Evolutionary conservation across 2,797 vertebrate species (phyloP), one percentile per base, ranked within the genome.

Genomic region (Euthynnus affinis): DNA sequence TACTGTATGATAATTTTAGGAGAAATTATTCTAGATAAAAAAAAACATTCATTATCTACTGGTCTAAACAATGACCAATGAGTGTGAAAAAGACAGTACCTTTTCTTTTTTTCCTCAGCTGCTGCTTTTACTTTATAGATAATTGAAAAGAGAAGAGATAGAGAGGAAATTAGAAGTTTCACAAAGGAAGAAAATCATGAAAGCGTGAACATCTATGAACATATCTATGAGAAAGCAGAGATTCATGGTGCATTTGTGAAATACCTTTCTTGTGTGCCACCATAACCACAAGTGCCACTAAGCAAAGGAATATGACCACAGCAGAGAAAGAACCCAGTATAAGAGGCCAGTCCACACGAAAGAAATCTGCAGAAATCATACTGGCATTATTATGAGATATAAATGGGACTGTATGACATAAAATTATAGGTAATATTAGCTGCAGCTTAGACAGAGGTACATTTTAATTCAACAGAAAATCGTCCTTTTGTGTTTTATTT

Each of bases 291-390:
- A 93, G 48, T 0, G 58, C 69, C 17, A 91, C 44, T 2, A 86
- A 86, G 23, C 82, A 88, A 32, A 94, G 74, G 81, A 95, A 92
- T 55, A 96, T 79, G 5, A 94, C 76, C 0, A 81, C 88, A 2
- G 94, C 91, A 0, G 94, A 92, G 34, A 92, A 40, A 2, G 89
- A 94, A 42, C 95, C 95, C 23, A 93, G 23, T 0, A 95, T n/a
- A 4, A 96, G 84, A 29, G 94, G 92, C 92, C 92, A 96, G 64
- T 93, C 95, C 73, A 91, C 63, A 22, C 9, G 32, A 20, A 76
- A 46, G 14, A 23, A 2, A 71, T 22, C 88, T 88, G 76, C 49
- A 66, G 23, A 81, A 34, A 81, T 22, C 20, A 75, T 49, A 63
- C 4, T 1, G 9, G 12, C 9, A 44, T 84, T 49, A 76, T 25